These are phyloP conservation scores for Chunga burmeisteri DNA, from an alignment of 2,113 vertebrate species.

Conservation along the genomic window DNA sequence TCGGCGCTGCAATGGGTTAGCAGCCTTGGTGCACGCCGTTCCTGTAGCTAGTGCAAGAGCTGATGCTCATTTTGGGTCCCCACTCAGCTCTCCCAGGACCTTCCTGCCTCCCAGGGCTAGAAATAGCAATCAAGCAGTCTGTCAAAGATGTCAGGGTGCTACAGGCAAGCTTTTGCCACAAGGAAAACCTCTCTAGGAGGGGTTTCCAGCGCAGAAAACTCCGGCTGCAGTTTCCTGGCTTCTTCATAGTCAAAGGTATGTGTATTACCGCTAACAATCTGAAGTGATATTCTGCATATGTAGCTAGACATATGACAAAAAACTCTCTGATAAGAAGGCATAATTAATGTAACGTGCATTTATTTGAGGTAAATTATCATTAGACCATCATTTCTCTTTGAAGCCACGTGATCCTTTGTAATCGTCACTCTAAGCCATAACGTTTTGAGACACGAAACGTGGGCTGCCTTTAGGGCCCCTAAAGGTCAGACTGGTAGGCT, in stretches of 20 bases:
- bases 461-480: background rate
- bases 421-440: background rate
- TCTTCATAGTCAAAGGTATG: background rate
- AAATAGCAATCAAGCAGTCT: background rate
- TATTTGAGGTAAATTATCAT: background rate
- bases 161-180: background rate
- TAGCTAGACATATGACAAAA: background rate
- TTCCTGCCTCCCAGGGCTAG: background rate
- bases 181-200: background rate
- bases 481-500: background rate
- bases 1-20: rapidly evolving
- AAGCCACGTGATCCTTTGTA: background rate
- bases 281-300: background rate
- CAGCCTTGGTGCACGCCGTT: background rate
- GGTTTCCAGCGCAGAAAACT: background rate
- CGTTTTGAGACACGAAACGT: background rate
- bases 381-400: background rate
- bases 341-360: background rate
- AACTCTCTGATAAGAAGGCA: background rate
- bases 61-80: background rate
- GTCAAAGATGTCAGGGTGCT: background rate
- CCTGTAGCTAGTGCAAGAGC: background rate
- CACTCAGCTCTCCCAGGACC: background rate
- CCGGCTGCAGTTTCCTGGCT: background rate
- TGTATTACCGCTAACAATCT: background rate